Evolutionary conservation across 2,797 vertebrate genomes (phyloP).

Genomic region (Xenentodon cancila): DNA sequence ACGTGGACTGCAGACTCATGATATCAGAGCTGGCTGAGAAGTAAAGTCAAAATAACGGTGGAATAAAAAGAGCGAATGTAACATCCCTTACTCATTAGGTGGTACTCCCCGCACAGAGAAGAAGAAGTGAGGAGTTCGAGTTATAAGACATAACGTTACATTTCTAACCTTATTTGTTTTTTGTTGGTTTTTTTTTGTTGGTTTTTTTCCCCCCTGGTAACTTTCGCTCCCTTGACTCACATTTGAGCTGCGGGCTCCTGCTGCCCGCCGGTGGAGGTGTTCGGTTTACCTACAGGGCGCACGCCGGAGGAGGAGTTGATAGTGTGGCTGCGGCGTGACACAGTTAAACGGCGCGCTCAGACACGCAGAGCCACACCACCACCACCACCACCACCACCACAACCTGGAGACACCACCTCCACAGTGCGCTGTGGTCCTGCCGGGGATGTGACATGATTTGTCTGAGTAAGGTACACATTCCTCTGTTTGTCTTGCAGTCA

Average conservation of each 20-base stretch:
- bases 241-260: conserved; percentile 52
- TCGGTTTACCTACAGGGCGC: conserved; percentile 62
- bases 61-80: not conserved
- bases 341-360: conserved; percentile 65
- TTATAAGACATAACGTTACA: too few species aligned
- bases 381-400: conserved; percentile 36
- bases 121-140: too few species aligned
- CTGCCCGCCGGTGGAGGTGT: conserved; percentile 53
- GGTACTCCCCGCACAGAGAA: too few species aligned
- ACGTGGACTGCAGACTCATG: not conserved
- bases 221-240: conserved; percentile 10
- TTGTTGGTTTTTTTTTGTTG: too few species aligned
- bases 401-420: conserved; percentile 65
- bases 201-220: not conserved
- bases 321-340: conserved; percentile 46
- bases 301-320: conserved; percentile 79
- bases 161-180: too few species aligned
- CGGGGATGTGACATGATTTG: conserved; percentile 78
- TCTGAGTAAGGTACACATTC: conserved; percentile 75
- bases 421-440: conserved; percentile 46
- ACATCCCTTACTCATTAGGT: too few species aligned
- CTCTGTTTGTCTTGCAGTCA: too few species aligned
- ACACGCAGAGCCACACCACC: conserved; percentile 59
- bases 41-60: not conserved
- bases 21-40: not conserved